A percentile compares a stretch with the other conserved stretches of the same genome.
Evolutionary conservation across 2,113 vertebrate genomes (phyloP).

Genomic region (Shinisaurus crocodilurus): DNA sequence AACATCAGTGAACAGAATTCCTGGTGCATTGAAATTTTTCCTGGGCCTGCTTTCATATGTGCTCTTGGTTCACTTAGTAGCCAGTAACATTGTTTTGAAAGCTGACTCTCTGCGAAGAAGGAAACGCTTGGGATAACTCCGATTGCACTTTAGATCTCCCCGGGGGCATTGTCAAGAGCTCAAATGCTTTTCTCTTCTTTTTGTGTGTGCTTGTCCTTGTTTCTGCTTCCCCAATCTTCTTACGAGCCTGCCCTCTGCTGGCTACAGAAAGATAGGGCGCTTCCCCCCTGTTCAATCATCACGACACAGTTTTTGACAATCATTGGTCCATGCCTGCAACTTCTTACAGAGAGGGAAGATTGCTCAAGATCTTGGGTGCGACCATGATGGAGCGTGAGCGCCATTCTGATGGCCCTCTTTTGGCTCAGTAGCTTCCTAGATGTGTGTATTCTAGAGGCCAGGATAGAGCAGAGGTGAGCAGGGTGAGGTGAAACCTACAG

Average conservation of each 20-base stretch:
- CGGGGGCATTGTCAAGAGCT: background rate
- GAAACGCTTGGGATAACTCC: background rate
- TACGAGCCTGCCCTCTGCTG: slow-evolving; percentile 76
- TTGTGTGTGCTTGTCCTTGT: background rate
- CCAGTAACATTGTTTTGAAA: background rate
- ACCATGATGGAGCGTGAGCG: background rate
- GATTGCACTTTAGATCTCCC: background rate
- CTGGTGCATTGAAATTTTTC: background rate
- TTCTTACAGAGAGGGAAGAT: background rate
- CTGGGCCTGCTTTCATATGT: background rate
- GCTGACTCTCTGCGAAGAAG: background rate
- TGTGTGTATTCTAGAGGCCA: background rate
- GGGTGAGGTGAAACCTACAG: no score
- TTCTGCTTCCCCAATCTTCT: slow-evolving; percentile 34
- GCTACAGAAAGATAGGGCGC: background rate
- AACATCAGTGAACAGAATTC: background rate
- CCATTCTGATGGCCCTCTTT: background rate
- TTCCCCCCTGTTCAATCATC: background rate
- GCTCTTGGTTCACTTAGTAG: background rate
- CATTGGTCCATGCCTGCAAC: background rate
- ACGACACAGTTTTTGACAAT: no score
- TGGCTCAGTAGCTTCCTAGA: no score
- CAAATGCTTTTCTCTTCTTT: no score
- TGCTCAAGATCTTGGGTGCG: background rate
- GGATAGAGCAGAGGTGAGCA: no score